Percentiles rank a stretch among this genome's conserved stretches.
Evolutionary conservation across 1,140 invertebrate species (phyloP).

Genomic region (Caenorhabditis inopinata): DNA sequence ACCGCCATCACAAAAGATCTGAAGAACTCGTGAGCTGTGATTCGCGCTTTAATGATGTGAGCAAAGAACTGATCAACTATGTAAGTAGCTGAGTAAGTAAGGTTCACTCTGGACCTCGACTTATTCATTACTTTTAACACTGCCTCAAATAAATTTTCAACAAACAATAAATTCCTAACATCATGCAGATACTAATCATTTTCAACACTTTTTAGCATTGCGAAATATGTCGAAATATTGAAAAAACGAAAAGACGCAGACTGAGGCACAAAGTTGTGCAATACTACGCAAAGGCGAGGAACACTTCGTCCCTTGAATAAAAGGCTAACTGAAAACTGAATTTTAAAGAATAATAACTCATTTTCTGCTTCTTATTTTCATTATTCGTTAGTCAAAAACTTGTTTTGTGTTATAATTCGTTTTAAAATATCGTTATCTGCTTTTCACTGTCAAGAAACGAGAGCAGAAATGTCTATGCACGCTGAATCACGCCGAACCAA

Average conservation of each 20-base stretch:
- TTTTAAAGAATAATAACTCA: neutral
- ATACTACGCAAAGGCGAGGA: neutral
- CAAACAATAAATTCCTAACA: too few relatives aligned
- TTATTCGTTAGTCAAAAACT: too few relatives aligned
- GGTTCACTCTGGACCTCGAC: too few relatives aligned
- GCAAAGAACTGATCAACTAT: too few relatives aligned
- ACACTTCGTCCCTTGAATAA: too few relatives aligned
- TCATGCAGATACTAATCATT: too few relatives aligned
- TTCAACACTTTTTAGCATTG: neutral
- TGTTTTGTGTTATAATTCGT: neutral
- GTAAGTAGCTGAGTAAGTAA: too few relatives aligned
- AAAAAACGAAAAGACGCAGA: neutral
- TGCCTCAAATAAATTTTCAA: too few relatives aligned
- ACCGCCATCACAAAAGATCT: too few relatives aligned
- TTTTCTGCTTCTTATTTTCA: neutral
- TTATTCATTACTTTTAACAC: too few relatives aligned
- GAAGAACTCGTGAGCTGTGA: too few relatives aligned
- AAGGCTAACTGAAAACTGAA: neutral
- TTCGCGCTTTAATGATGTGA: too few relatives aligned
- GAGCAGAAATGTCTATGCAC: neutral
- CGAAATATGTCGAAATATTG: neutral
- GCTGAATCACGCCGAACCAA: neutral
- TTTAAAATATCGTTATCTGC: neutral
- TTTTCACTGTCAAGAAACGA: neutral
- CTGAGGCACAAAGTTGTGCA: neutral